Evolutionary conservation across 1,140 invertebrate species (phyloP).

Genomic region (Anoplophora glabripennis): DNA sequence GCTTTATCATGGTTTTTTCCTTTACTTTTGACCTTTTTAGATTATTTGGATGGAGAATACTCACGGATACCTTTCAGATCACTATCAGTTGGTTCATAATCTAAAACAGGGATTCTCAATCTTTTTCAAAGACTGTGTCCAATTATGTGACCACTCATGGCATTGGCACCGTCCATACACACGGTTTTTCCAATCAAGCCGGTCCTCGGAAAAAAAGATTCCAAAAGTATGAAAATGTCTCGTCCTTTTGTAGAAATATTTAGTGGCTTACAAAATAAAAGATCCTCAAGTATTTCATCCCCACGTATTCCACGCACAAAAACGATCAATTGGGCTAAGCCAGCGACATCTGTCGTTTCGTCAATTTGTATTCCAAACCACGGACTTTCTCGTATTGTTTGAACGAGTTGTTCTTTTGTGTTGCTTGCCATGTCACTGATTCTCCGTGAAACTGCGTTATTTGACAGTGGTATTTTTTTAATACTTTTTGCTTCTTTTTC

Average conservation of each 20-base stretch:
- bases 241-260: conserved; percentile 23
- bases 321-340: conserved; percentile 9
- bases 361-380: conserved; percentile 24
- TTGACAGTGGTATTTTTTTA: conserved; percentile 27
- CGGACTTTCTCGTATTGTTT: conserved; percentile 15
- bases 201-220: too few species aligned
- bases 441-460: conserved; percentile 12
- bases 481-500: conserved; percentile 23
- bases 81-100: too few species aligned
- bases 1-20: too few species aligned
- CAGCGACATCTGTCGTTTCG: conserved; percentile 21
- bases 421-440: neutral
- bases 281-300: conserved; percentile 13
- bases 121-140: too few species aligned
- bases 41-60: too few species aligned
- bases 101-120: too few species aligned
- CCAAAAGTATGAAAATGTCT: too few species aligned
- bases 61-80: too few species aligned
- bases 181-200: too few species aligned
- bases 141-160: too few species aligned
- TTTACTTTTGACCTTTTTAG: too few species aligned
- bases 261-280: conserved; percentile 30
- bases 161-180: too few species aligned
- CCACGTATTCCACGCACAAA: neutral
- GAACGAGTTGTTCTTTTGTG: conserved; percentile 20